Conservation (phyloP, 2,888 invertebrate species). For the Eupithecia dodoneata region DNA sequence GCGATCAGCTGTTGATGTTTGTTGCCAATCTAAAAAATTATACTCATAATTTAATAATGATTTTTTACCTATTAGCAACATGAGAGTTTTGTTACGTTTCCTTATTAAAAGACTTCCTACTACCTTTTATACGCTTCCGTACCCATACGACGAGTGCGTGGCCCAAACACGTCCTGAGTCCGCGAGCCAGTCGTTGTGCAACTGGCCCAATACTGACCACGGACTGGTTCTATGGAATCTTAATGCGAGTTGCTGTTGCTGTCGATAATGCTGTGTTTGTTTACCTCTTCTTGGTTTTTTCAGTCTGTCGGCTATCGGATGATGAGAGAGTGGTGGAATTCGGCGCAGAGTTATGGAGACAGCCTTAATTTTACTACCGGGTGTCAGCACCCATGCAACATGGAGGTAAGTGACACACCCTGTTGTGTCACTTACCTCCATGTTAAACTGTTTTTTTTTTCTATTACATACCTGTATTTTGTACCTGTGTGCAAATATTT, state of each 20-base stretch:
- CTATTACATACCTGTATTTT: too few species aligned
- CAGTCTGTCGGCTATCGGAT: not conserved
- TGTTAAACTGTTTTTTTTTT: too few species aligned
- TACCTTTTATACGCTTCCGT: not conserved
- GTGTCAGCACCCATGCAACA: too few species aligned
- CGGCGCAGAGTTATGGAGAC: too few species aligned
- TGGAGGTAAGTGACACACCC: too few species aligned
- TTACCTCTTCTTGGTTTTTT: not conserved
- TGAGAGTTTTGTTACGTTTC: not conserved
- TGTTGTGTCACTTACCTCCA: too few species aligned
- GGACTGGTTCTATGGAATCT: slow-evolving; percentile 26
- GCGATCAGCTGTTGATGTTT: too few species aligned
- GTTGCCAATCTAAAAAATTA: too few species aligned
- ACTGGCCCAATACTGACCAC: slow-evolving; percentile 31
- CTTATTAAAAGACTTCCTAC: not conserved
- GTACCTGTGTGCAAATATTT: too few species aligned
- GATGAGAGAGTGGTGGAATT: too few species aligned
- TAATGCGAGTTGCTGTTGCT: not conserved
- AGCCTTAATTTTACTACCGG: too few species aligned
- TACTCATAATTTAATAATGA: not conserved
- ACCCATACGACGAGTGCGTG: not conserved
- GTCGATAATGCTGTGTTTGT: not conserved
- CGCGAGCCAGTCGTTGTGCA: slow-evolving; percentile 40
- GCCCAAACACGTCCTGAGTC: slow-evolving; percentile 32
- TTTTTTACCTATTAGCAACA: not conserved